Evolutionary conservation across 2,113 vertebrate genomes (phyloP), one percentile per base, ranked within the genome.

Genomic region (Clarias magur): DNA sequence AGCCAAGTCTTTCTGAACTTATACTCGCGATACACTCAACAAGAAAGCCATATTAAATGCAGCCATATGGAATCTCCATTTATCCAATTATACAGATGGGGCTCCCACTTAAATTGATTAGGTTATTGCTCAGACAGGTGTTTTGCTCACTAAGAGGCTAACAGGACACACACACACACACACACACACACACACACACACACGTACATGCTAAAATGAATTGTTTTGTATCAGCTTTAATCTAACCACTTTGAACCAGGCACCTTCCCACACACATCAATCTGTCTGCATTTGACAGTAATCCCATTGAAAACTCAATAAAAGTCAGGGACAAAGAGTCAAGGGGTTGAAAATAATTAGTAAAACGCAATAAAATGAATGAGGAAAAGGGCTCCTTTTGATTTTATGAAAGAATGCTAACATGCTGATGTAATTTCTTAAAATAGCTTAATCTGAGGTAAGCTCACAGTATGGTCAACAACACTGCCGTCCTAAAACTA

Each of bases 21-120:
- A 0, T 27, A 68, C 3, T 38, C 34, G 9, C 13, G 15, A 23
- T 48, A 82, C 56, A 73, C 38, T 42, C 67, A 82, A 60, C 8
- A 48, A 78, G 30, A 59, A 54, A 76, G 70, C 53, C 68, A 8
- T 65, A 42, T 76, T 81, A 87, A 90, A 90, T 87, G 65, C 80
- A 60, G 60, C 82, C 63, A 85, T 85, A 87, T 80, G 63, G 80
- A 87, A 80, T 81, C 70, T 30, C 30, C 59, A 72, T 60, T 90
- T 75, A 85, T 88, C 82, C 63, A 85, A 85, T 90, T 87, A 88
- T 80, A 73, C 75, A 90, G 83, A 85, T 85, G 79, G 75, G 65
- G 70, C 80, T 63, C 56, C 68, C 85, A 89, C 86, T 85, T 75
- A 85, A 85, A 87, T n/a, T 87, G 83, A 87, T 90, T 85, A 85